Percentiles rank a stretch among this genome's conserved stretches.
Conservation (phyloP, 2,888 invertebrate genomes). For the Merodon equestris region DNA sequence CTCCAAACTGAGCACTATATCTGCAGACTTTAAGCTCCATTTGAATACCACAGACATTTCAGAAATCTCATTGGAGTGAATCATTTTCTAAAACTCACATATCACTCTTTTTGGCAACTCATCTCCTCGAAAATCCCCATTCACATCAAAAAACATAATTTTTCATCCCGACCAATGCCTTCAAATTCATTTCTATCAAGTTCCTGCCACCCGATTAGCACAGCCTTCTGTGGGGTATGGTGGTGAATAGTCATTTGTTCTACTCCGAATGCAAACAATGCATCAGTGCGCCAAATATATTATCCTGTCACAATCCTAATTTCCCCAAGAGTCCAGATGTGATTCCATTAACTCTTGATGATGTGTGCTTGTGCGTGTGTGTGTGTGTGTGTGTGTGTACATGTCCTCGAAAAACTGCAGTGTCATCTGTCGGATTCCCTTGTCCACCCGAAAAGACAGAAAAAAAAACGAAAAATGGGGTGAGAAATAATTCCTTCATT, state of each 20-base stretch:
- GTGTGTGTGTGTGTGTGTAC: too few species aligned
- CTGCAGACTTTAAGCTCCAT: too few species aligned
- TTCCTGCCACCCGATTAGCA: not conserved
- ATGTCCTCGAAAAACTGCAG: constrained; percentile 48
- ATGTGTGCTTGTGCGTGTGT: constrained; percentile 1
- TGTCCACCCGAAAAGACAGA: not conserved
- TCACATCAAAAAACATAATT: too few species aligned
- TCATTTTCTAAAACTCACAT: too few species aligned
- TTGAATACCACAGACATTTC: too few species aligned
- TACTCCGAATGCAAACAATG: constrained; percentile 39
- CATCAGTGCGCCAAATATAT: constrained; percentile 48
- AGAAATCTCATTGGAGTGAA: too few species aligned
- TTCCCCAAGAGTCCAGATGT: constrained; percentile 47
- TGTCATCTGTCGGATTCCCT: constrained; percentile 56
- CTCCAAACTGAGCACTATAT: too few species aligned
- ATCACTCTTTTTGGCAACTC: too few species aligned
- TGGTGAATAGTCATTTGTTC: constrained; percentile 50
- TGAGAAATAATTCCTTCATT: constrained; percentile 24
- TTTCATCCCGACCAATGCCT: not conserved
- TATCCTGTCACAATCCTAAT: constrained; percentile 61
- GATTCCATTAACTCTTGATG: constrained; percentile 60
- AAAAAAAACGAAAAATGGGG: constrained; percentile 25
- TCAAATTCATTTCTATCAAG: constrained; percentile 11
- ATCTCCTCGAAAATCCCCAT: too few species aligned
- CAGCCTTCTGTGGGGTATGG: constrained; percentile 2